Percentiles rank a stretch among this genome's conserved stretches.
phyloP scores from a whole-genome alignment of 1,140 invertebrate genomes.

The Thaumetopoea pityocampa region DNA sequence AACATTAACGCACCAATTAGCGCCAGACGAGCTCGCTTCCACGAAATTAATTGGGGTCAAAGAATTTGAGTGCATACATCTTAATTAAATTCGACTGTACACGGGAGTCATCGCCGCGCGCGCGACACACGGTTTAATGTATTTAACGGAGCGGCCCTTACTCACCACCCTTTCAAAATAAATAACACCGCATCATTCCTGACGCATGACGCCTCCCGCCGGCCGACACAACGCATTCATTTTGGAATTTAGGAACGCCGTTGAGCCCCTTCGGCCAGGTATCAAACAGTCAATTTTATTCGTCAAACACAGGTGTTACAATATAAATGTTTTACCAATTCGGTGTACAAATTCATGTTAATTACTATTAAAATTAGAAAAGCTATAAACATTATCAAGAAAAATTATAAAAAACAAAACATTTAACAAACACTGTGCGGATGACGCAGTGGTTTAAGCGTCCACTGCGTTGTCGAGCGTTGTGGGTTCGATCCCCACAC shows the following conservation, averaged over 20 bases:
- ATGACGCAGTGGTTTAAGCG: no score
- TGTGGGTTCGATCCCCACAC: no score
- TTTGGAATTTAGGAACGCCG: slow-evolving; percentile 68
- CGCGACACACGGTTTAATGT: slow-evolving; percentile 7
- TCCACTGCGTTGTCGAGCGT: no score
- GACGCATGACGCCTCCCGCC: slow-evolving; percentile 42
- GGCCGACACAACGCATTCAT: slow-evolving; percentile 66
- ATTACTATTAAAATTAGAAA: no score
- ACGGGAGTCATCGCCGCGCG: slow-evolving; percentile 21
- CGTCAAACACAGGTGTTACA: no score
- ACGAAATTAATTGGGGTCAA: slow-evolving; percentile 70
- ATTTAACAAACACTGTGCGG: no score
- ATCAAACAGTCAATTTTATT: no score
- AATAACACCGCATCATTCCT: slow-evolving; percentile 28
- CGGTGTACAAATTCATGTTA: no score
- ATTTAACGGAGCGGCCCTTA: slow-evolving; percentile 7
- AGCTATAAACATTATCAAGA: no score
- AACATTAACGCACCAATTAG: slow-evolving; percentile 65
- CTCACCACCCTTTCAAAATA: slow-evolving; percentile 9
- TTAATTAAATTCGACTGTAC: slow-evolving; percentile 50
- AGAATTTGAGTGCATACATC: slow-evolving; percentile 66
- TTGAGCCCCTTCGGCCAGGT: no score
- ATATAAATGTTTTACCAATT: no score
- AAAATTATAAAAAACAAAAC: no score
- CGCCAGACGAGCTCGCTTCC: slow-evolving; percentile 52